Conservation (phyloP, 2,797 vertebrate genomes). For the Kryptopterus vitreolus region DNA sequence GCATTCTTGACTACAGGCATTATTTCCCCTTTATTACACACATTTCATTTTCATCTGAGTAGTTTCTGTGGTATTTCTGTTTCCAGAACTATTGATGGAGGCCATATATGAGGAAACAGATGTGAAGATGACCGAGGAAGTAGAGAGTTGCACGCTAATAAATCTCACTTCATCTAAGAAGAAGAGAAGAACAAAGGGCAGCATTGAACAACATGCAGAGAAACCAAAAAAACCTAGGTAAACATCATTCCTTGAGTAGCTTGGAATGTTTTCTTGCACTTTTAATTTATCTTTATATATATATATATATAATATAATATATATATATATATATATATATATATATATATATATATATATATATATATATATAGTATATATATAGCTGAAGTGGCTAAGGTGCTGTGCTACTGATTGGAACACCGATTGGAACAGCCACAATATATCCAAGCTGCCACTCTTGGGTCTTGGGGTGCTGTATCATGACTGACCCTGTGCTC, state of each 20-base stretch:
- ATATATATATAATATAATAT: no score
- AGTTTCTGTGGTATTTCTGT: background rate
- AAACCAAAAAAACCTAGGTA: slow-evolving; percentile 93
- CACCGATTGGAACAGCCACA: no score
- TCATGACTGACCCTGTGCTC: no score
- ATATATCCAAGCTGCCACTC: no score
- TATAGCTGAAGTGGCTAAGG: no score
- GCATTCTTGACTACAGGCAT: background rate
- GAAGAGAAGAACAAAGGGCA: slow-evolving; percentile 82
- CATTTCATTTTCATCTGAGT: background rate
- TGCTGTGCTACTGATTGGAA: no score
- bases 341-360: no score
- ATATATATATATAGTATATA: no score
- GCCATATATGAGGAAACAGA: slow-evolving; percentile 83
- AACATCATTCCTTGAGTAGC: background rate
- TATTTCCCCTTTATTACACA: background rate
- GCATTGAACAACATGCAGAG: slow-evolving; percentile 77
- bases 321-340: no score
- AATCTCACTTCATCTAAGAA: slow-evolving; percentile 85
- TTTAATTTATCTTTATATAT: background rate
- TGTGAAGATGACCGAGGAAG: slow-evolving; percentile 86
- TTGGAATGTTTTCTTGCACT: background rate
- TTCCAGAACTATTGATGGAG: slow-evolving; percentile 62
- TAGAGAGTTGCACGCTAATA: slow-evolving; percentile 79
- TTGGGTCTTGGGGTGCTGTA: no score